A percentile compares a stretch with the other conserved stretches of the same genome.
phyloP scores from a whole-genome alignment of 2,888 invertebrate species.

The Pyrochroa serraticornis region DNA sequence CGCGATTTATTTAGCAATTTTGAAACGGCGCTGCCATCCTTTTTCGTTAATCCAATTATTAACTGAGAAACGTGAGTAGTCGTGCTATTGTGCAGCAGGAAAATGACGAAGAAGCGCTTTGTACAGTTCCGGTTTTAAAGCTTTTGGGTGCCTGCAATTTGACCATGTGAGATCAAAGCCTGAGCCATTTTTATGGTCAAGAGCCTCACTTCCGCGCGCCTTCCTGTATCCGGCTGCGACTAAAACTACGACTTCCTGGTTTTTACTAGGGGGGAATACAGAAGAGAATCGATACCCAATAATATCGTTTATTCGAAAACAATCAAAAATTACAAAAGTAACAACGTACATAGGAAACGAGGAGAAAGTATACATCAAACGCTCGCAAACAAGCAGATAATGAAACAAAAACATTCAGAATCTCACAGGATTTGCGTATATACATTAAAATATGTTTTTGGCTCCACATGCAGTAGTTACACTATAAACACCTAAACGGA shows the following conservation, averaged over 20 bases:
- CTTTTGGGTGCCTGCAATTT: constrained; percentile 1
- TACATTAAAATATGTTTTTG: constrained; percentile 32
- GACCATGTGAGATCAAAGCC: constrained; percentile 11
- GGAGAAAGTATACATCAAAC: background rate
- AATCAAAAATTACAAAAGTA: constrained; percentile 31
- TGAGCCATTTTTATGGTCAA: constrained; percentile 14
- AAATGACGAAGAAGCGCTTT: too few relatives aligned
- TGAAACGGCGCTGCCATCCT: too few relatives aligned
- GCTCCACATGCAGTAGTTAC: constrained; percentile 27
- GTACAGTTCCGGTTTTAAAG: too few relatives aligned
- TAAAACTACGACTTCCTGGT: constrained; percentile 19
- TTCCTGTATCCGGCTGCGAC: constrained; percentile 10
- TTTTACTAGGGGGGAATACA: background rate
- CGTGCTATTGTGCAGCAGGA: too few relatives aligned
- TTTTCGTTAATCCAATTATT: too few relatives aligned
- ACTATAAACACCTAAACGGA: constrained; percentile 25
- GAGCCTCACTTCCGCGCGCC: constrained; percentile 15
- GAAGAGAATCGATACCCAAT: constrained; percentile 16
- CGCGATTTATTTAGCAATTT: too few relatives aligned
- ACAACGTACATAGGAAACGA: constrained; percentile 11
- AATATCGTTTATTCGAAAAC: constrained; percentile 31
- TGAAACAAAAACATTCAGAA: constrained; percentile 3
- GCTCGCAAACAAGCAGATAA: constrained; percentile 1
- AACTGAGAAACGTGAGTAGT: too few relatives aligned
- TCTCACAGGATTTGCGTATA: constrained; percentile 14